Evolutionary conservation across 1,140 invertebrate genomes (phyloP), one percentile per base, ranked within the genome.

Genomic region (Helicoverpa zea): DNA sequence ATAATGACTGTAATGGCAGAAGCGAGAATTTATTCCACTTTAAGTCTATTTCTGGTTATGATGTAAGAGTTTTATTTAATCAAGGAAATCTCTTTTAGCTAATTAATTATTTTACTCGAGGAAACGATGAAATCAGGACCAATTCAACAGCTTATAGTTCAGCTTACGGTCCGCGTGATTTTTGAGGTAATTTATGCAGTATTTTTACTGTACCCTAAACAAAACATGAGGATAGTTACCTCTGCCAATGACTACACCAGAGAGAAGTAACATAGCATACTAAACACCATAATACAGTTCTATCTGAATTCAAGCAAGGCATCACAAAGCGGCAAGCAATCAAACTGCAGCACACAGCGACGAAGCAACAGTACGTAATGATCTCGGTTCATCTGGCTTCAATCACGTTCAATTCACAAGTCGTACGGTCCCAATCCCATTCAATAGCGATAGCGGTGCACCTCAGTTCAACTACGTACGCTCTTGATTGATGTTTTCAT

Each of bases 381-480:
- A 86, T 73, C 77, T 63, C 77, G 79, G 79, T 83, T 84, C 84
- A 80, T 83, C 82, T 83, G 85, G 54, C 70, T 64, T 73, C 82
- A 84, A 88, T 88, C 81, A 86, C 59, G 70, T 75, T 47, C 75
- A 18, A 79, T 83, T 79, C 63, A 79, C 52, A 73, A 78, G 79
- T 79, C 72, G 64, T 77, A 54, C 61, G 52, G 30, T 66, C 43
- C 63, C 63, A 66, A 66, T 58, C 54, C 80, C 68, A 79, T 74
- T 84, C 54, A 79, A 79, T 84, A 35, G 58, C 81, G 81, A 85
- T 79, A 54, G 54, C 66, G 47, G 75, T 77, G 61, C 63, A 66
- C 63, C 63, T 70, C 47, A 11, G 23, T 52, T 16, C 11, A 72
- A 72, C 72, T 59, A 74, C 54, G 11, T 43, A 74, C 16, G 52